Percentiles rank a stretch among this genome's conserved stretches.
These are phyloP conservation scores for Odontesthes bonariensis DNA, from an alignment of 2,113 vertebrate species.

Conservation along the genomic window DNA sequence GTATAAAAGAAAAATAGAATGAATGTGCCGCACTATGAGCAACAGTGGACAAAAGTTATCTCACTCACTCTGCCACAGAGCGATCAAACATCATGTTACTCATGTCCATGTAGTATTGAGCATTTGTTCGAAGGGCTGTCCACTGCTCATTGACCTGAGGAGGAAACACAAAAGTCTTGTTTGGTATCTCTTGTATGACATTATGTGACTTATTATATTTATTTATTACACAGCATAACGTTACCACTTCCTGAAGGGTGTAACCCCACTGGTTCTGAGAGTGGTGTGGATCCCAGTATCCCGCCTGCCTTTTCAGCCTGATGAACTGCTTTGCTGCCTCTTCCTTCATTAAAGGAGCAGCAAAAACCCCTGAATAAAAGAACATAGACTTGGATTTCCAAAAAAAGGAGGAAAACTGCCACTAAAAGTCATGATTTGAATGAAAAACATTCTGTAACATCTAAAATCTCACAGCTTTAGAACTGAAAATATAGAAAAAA, in stretches of 20 bases:
- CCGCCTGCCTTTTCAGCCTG: slow-evolving; percentile 73
- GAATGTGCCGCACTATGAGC: not conserved
- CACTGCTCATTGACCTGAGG: slow-evolving; percentile 78
- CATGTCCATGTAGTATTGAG: slow-evolving; percentile 81
- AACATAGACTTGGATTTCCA: not conserved
- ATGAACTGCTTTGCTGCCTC: slow-evolving; percentile 72
- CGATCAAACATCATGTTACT: slow-evolving; percentile 75
- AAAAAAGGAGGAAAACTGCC: not conserved
- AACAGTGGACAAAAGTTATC: not conserved
- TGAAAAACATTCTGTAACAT: not conserved
- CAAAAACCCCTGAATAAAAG: slow-evolving; percentile 56
- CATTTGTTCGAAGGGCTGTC: slow-evolving; percentile 67
- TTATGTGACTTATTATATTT: not conserved
- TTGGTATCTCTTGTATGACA: not conserved
- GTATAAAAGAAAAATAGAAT: not conserved
- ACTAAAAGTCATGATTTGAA: not conserved
- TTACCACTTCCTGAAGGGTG: slow-evolving; percentile 77
- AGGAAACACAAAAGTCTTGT: not conserved
- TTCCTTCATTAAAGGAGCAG: slow-evolving; percentile 72
- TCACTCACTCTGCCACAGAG: slow-evolving; percentile 73
- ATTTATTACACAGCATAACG: no score
- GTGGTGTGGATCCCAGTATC: slow-evolving; percentile 75
- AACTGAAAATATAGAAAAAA: not conserved
- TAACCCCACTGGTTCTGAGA: slow-evolving; percentile 77
- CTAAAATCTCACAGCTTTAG: not conserved